A percentile compares a stretch with the other conserved stretches of the same genome.
Evolutionary conservation across 2,113 vertebrate species (phyloP).

Genomic region (Theristicus caerulescens): DNA sequence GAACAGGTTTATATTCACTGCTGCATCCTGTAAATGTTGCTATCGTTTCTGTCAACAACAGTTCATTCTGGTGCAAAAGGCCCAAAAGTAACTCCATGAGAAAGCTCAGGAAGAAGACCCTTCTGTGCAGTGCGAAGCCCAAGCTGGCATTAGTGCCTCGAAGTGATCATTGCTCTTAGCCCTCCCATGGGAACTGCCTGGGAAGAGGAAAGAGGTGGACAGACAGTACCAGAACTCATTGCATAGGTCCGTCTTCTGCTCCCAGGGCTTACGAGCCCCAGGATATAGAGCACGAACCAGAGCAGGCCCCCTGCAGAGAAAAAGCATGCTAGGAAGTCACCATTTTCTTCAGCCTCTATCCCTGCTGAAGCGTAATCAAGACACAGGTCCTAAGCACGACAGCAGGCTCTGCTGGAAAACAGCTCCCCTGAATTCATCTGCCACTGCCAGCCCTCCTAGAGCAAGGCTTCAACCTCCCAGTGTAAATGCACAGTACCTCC

Average conservation of each 20-base stretch:
- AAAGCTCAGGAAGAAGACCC: not conserved
- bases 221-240: not conserved
- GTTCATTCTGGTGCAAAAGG: not conserved
- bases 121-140: not conserved
- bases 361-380: not conserved
- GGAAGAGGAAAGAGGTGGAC: not conserved
- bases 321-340: not conserved
- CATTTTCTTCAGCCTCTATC: not conserved
- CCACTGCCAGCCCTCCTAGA: not conserved
- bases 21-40: not conserved
- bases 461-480: not conserved
- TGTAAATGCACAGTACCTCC: not conserved
- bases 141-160: not conserved
- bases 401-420: not conserved
- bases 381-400: not conserved
- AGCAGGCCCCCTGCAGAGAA: not conserved
- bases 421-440: not conserved
- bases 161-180: not conserved
- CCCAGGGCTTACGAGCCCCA: not conserved
- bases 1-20: not conserved
- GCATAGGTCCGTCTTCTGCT: not conserved
- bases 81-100: not conserved
- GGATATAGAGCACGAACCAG: not conserved
- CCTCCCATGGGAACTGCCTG: not conserved
- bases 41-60: not conserved